phyloP scores from a whole-genome alignment of 2,113 vertebrate genomes.

The Zosterops hypoxanthus region DNA sequence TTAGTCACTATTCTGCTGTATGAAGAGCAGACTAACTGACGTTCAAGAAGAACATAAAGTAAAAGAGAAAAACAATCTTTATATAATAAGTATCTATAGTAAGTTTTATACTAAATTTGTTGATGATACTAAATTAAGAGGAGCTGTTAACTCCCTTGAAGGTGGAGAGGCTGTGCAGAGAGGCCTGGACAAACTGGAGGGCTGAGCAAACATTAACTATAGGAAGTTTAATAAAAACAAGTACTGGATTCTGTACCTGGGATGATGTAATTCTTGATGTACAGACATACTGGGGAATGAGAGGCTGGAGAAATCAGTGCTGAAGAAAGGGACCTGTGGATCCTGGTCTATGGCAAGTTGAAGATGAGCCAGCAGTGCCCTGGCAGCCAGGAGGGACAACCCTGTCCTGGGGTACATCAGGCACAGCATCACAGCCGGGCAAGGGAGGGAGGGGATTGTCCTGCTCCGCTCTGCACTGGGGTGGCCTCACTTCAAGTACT shows the following conservation, averaged over 20 bases:
- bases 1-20: background rate
- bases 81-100: background rate
- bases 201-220: fast-evolving
- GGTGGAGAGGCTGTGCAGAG: background rate
- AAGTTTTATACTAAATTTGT: background rate
- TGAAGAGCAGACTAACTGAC: background rate
- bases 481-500: fast-evolving
- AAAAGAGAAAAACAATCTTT: background rate
- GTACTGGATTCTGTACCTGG: background rate
- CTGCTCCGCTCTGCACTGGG: background rate
- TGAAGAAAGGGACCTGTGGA: fast-evolving
- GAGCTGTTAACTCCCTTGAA: background rate
- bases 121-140: background rate
- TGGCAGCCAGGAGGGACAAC: background rate
- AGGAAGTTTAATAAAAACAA: background rate
- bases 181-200: background rate
- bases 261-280: background rate
- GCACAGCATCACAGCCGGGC: no score
- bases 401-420: fast-evolving
- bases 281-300: background rate
- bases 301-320: fast-evolving
- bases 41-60: background rate
- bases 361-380: fast-evolving
- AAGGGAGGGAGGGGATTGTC: background rate
- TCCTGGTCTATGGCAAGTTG: fast-evolving